Evolutionary conservation across 2,888 invertebrate species (phyloP), one percentile per base, ranked within the genome.

Genomic region (Cerastis leucographa): DNA sequence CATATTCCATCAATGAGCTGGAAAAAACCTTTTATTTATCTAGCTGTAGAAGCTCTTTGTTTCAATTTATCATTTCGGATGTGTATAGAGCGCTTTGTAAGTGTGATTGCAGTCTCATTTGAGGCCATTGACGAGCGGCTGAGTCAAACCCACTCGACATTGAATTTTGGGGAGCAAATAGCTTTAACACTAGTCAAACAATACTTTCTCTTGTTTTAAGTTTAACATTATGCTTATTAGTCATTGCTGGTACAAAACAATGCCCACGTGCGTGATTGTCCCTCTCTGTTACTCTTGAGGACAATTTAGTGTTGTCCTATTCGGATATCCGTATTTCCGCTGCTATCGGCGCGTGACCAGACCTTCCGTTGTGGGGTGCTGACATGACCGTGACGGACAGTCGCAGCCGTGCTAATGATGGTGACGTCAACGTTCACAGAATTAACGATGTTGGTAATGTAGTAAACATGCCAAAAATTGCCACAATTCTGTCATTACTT

Each of bases 321-420:
- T 88, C 94, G 94, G 94, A 96, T 93, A 94, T 95, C 95, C 96
- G 95, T 92, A 93, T 90, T 95, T 96, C 95, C 96, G 94, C 85
- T 91, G 89, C 85, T 88, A 92, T 78, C 92, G 92, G 89, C 90
- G 94, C 96, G 94, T 96, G 96, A 96, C 96, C 93, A 90, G 84
- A 86, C 91, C 93, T 94, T 95, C 96, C 96, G 95, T 91, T 89
- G 88, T 90, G 93, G 93, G 92, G 88, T 88, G 92, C 90, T 90
- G 92, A 90, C 91, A 91, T 88, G 90, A 89, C 92, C 94, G 92
- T 94, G 92, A 92, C 93, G 91, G 76, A 83, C 82, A 66, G 81
- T 75, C 75, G 78, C 84, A 83, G 85, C 78, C 87, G 88, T 87
- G 88, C 88, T 90, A 88, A 90, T 91, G 89, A 81, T 71, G 72